Conservation (phyloP, 1,140 invertebrate genomes). For the Bicyclus anynana region DNA sequence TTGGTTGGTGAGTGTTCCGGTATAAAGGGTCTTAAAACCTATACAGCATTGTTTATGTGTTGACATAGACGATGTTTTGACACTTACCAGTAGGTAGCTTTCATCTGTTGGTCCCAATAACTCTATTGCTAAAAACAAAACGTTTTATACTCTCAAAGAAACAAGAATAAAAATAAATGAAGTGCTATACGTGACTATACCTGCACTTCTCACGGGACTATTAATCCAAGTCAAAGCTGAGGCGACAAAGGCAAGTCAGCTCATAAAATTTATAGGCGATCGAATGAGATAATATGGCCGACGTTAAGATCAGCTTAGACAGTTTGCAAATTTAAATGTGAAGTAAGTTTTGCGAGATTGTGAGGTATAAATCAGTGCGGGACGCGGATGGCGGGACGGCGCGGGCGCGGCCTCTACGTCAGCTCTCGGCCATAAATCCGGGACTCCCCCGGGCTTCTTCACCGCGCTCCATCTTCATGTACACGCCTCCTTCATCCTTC, state of each 20-base stretch:
- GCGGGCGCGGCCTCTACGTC: conserved; percentile 39
- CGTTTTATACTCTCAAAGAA: no score
- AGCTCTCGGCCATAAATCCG: conserved; percentile 67
- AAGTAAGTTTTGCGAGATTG: conserved; percentile 77
- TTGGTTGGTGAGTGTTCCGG: no score
- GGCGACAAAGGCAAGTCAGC: conserved; percentile 69
- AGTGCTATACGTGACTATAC: conserved; percentile 40
- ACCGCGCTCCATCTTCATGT: conserved; percentile 59
- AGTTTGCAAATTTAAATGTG: conserved; percentile 77
- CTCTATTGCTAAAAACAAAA: no score
- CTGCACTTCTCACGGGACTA: conserved; percentile 41
- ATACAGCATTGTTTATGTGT: no score
- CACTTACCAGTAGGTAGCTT: no score
- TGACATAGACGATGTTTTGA: no score
- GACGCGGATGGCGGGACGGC: conserved; percentile 35
- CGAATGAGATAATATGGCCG: conserved; percentile 76
- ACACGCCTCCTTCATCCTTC: conserved; percentile 24
- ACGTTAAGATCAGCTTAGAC: conserved; percentile 75
- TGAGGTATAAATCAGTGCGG: conserved; percentile 70
- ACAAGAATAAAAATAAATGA: conserved; percentile 15
- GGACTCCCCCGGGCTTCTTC: conserved; percentile 64
- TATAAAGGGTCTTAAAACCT: no score
- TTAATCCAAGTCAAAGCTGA: conserved; percentile 63
- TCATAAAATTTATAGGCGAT: conserved; percentile 77
- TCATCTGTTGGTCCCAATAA: no score